Base-by-base conservation (phyloP, 2,888 invertebrate genomes). In the Apotomis betuletana region DNA sequence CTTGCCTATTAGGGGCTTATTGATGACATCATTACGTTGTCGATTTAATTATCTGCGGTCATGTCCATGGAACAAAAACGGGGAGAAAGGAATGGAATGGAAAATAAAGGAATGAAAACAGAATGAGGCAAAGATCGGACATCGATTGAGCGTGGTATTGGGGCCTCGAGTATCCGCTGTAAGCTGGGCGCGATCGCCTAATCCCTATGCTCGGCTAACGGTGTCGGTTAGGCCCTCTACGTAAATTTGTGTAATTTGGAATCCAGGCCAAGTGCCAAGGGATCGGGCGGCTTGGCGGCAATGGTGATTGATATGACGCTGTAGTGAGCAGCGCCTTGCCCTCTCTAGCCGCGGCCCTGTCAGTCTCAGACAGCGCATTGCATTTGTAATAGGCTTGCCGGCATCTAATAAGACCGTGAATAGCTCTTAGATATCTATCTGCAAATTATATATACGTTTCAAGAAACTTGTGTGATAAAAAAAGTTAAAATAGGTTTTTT, bases 251-350 rank as follows among this genome's bases (percentile, higher is more conserved):
- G 90, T 93, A 91, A 92, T 92, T 92, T 91, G 83, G 90, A 86
- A 93, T 92, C 88, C 88, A 92, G 92, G 92, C 91, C 92, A 91
- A 92, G 91, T 91, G 91, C 92, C 92, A 92, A 89, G 92, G 92
- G 92, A 92, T 90, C 87, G 79, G 78, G 78, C 79, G 88, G 86
- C 85, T 86, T 83, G 85, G 83, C 86, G 86, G 89, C 86, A 90
- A 91, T 91, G 86, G 88, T 92, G 92, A 93, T 93, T 92, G 91
- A 92, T 93, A 91, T 90, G 89, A 91, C 85, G 87, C 85, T 87
- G 82, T 83, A 84, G 84, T 83, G 85, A 88, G 82, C 82, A 84
- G 77, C 86, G 85, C 84, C 87, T 85, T 83, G 84, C 83, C 76
- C 79, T 63, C 77, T 77, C 81, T 78, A 77, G 79, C 78, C 79